Evolutionary conservation across 2,888 invertebrate species (phyloP).

Genomic region (Phrixothrix hirtus): DNA sequence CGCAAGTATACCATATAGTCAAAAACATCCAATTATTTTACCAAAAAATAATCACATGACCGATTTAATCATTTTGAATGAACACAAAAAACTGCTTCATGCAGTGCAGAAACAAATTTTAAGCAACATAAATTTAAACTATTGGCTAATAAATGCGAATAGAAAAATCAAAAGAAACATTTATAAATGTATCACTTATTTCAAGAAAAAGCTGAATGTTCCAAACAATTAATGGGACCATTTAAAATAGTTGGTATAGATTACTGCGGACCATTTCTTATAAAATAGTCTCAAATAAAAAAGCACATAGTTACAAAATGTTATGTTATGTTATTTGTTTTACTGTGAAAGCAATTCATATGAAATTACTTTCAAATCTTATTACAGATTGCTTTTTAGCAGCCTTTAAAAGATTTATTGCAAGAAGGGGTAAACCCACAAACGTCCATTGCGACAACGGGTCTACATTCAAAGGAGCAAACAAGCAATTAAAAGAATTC

Average conservation of each 20-base stretch:
- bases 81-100: no score
- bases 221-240: background rate
- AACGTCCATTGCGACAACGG: background rate
- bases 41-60: no score
- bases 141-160: no score
- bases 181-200: no score
- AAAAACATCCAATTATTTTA: no score
- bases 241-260: background rate
- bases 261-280: background rate
- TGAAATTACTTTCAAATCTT: background rate
- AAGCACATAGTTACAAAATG: background rate
- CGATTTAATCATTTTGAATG: no score
- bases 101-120: background rate
- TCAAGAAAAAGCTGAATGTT: background rate
- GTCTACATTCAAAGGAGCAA: background rate
- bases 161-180: no score
- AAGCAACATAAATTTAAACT: background rate
- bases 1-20: no score
- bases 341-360: background rate
- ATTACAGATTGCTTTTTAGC: background rate
- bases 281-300: background rate
- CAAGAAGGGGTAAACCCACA: background rate
- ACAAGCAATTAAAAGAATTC: background rate
- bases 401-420: constrained; percentile 1
- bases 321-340: background rate